Percentiles rank a stretch among this genome's conserved stretches.
Evolutionary conservation across 2,113 vertebrate genomes (phyloP).

Genomic region (Enhydra lutris): DNA sequence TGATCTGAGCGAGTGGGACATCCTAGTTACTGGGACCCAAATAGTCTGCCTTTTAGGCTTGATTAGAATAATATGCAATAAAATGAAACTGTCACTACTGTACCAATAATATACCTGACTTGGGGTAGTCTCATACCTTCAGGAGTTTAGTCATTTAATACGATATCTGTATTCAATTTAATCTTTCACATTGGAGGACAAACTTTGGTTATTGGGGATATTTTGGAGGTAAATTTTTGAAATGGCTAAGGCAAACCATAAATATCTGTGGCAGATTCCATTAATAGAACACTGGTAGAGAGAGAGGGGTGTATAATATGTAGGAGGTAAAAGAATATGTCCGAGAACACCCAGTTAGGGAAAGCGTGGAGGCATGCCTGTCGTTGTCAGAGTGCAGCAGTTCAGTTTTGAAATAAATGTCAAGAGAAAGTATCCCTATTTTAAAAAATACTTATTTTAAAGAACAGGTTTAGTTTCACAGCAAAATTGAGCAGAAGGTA

Average conservation of each 20-base stretch:
- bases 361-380: neutral
- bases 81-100: neutral
- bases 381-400: neutral
- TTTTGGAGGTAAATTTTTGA: conserved; percentile 7
- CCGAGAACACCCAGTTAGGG: neutral
- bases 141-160: neutral
- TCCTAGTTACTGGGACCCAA: neutral
- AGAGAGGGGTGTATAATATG: neutral
- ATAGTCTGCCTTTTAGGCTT: neutral
- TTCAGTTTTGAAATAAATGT: neutral
- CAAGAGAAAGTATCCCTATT: neutral
- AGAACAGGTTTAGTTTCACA: neutral
- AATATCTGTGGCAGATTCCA: neutral
- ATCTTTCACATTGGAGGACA: neutral
- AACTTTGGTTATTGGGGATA: neutral
- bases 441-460: neutral
- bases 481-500: neutral
- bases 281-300: neutral
- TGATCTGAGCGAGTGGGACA: neutral
- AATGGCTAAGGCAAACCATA: neutral
- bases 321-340: neutral
- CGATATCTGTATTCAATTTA: neutral
- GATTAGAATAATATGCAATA: neutral
- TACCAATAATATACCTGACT: neutral
- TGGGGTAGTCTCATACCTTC: neutral